Base-by-base conservation (phyloP, 2,888 invertebrate genomes). In the Patella caerulea region DNA sequence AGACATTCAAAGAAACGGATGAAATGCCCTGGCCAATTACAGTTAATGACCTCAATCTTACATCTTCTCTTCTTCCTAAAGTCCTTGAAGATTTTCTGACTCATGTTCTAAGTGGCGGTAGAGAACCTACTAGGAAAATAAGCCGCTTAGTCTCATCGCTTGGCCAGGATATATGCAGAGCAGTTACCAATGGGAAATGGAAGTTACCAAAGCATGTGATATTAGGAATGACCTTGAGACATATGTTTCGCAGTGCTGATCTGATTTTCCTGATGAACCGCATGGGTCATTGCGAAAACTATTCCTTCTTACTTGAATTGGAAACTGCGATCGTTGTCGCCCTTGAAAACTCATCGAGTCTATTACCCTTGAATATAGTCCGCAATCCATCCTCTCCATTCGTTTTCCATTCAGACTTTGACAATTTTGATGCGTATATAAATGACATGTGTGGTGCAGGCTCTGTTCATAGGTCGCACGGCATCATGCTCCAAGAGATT, bases 401-500 rank as follows among this genome's bases (percentile, higher is more conserved):
- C 12, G 54, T 84, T 3, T 86, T 85, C 65, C 84, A 86, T 79
- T 82, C 82, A n/a, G 83, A 85, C 52, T 86, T 84, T 78, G 84
- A 84, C 77, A 84, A 83, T 54, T 84, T 83, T 73, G 83, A 86
- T 73, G 77, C 82, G 77, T 70, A 82, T 7, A 53, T 85, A 15
- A 85, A 84, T 76, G 77, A 78, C 29, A n/a, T 83, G 65, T 45
- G 75, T 24, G 82, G 83, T 2, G 73, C 52, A 19, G 84, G 74
- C 2, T 83, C 84, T 34, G 72, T 85, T 14, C 83, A 86, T 65
- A 84, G 79, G 52, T 80, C 84, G 11, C 83, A 84, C 80, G 86
- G 83, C 4, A 86, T 85, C 34, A 85, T 85, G 85, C n/a, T 85
- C 73, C 84, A 86, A 65, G 81, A 85, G 12, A 69, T 83, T n/a